Base-by-base conservation (phyloP, 2,888 invertebrate species). In the Belgica antarctica region DNA sequence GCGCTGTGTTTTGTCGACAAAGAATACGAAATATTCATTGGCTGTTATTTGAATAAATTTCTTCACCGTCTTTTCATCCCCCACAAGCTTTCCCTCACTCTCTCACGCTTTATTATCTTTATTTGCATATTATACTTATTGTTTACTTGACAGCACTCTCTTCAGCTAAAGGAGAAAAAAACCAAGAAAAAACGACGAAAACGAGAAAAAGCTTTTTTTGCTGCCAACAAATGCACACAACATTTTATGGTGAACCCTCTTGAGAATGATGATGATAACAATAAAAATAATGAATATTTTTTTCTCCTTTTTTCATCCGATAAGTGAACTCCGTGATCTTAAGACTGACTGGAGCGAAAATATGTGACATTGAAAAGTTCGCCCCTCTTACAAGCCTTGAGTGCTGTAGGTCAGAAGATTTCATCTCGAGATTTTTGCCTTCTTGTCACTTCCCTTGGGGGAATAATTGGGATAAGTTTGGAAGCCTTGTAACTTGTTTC, bases 121-220 rank as follows among this genome's bases (percentile, higher is more conserved):
- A 68, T 68, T 68, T 68, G 68, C 68, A 68, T 68, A 68, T 57
- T 68, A 68, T 68, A 68, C 68, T 68, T 68, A 68, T 68, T 68
- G 68, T 68, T 68, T 68, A 68, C 68, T 68, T 68, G 68, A 68
- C 68, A 68, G 68, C 68, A 68, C 57, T 68, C 41, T 65, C 27
- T 15, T 47, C n/a, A n/a, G n/a, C n/a, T n/a, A 28, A 47, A 65
- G 10, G 17, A 65, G n/a, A 47, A 47, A n/a, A 34, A 63, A 25
- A 63, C 19, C 24, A 62, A 34, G 63, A 24, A 62, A 34, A 22
- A 31, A 27, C 28, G 22, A 63, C 24, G 24, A 22, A 27, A 31
- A 62, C 12, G 61, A 8, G 27, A 61, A 27, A 62, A 62, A n/a
- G 22, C 36, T 36, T 36, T 34, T 52, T 52, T 52, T 22, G 17